phyloP scores from a whole-genome alignment of 2,888 invertebrate species.

The Drosophila fungiperda region DNA sequence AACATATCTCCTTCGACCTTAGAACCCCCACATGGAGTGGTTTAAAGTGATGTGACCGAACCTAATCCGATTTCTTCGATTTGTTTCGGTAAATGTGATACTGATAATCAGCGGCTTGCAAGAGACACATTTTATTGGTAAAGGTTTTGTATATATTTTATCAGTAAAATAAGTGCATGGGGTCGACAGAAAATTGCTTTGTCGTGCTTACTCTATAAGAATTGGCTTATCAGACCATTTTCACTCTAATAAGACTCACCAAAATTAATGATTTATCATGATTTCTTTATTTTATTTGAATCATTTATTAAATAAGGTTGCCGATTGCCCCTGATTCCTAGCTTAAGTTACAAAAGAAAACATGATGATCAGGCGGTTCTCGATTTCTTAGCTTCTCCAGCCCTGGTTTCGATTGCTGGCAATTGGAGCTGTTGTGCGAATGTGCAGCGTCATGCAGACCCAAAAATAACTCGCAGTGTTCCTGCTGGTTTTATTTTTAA shows the following conservation, averaged over 20 bases:
- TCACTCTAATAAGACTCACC: conserved; percentile 2
- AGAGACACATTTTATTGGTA: conserved; percentile 22
- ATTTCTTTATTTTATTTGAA: neutral
- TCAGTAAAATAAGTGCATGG: neutral
- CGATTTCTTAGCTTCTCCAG: neutral
- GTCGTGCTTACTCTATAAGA: neutral
- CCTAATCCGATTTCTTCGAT: conserved; percentile 54
- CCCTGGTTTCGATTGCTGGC: conserved; percentile 1
- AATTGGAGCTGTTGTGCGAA: neutral
- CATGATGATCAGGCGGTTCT: neutral
- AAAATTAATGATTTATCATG: neutral
- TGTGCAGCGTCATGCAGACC: neutral
- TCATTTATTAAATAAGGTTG: neutral
- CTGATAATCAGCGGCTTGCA: conserved; percentile 35
- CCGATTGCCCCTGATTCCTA: neutral
- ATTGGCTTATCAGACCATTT: neutral
- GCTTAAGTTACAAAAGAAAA: neutral
- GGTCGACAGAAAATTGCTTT: neutral
- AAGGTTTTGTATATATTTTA: neutral
- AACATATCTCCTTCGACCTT: neutral
- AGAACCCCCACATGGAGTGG: conserved; percentile 19
- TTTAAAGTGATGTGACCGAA: conserved; percentile 45
- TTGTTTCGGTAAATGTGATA: conserved; percentile 49
- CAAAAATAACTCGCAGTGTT: neutral
- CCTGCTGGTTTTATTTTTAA: neutral